These are phyloP conservation scores for Siderastrea radians DNA, from an alignment of 92 coral and sea anemone genomes.

Conservation along the genomic window DNA sequence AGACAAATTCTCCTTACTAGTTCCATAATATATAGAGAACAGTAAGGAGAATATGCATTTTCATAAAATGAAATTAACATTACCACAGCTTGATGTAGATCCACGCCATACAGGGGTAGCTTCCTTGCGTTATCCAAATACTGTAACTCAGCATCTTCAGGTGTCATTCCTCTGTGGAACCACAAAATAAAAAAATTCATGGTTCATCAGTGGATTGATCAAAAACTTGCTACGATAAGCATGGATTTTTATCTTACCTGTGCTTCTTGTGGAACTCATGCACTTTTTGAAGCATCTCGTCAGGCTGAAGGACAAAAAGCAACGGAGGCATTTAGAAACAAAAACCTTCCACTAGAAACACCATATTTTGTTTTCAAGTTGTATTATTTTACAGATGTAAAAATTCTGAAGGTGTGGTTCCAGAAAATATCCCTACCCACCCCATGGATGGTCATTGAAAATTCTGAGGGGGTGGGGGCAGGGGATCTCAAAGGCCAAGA, in stretches of 20 bases:
- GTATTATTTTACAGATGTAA: no score
- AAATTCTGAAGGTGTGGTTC: no score
- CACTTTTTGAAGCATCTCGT: conserved; percentile 87
- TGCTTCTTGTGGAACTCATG: conserved; percentile 93
- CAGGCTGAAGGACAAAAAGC: conserved; percentile 71
- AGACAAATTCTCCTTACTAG: no score
- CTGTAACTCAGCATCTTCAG: conserved; percentile 96
- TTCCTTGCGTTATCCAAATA: conserved; percentile 95
- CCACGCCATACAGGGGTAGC: conserved; percentile 96
- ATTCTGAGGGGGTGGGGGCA: neutral
- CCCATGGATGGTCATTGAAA: no score
- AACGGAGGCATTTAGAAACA: neutral
- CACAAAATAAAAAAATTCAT: neutral
- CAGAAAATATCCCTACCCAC: no score
- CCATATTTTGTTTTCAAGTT: neutral
- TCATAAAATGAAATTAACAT: neutral
- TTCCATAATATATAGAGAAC: no score
- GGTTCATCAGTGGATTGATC: neutral
- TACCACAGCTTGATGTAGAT: conserved; percentile 93
- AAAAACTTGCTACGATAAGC: neutral
- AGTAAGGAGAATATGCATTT: neutral
- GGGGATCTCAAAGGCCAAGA: neutral
- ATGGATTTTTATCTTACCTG: conserved; percentile 62
- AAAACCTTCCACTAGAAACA: neutral
- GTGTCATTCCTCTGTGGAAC: conserved; percentile 85